phyloP scores from a whole-genome alignment of 2,888 invertebrate species.

The Sarcophaga subvicina region DNA sequence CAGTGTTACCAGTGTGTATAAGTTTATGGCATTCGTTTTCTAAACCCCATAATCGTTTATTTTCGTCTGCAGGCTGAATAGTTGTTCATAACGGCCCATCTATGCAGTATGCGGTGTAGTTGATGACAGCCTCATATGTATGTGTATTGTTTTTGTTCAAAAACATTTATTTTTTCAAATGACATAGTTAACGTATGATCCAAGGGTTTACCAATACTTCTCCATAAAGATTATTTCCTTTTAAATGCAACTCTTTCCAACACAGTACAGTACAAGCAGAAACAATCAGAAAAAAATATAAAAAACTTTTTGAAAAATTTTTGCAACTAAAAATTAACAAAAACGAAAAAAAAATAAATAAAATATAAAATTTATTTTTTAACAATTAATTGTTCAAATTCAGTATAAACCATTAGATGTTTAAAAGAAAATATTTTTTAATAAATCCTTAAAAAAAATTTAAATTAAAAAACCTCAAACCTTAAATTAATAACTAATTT shows the following conservation, averaged over 20 bases:
- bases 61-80: too few relatives aligned
- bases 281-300: not conserved
- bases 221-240: too few relatives aligned
- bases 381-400: slow-evolving; percentile 23
- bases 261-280: slow-evolving; percentile 17
- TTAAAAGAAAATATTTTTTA: slow-evolving; percentile 40
- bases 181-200: too few relatives aligned
- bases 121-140: too few relatives aligned
- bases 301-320: not conserved
- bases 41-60: too few relatives aligned
- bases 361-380: slow-evolving; percentile 2
- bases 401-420: slow-evolving; percentile 31
- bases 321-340: slow-evolving; percentile 31
- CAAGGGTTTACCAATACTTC: too few relatives aligned
- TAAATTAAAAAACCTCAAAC: not conserved
- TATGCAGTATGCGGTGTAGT: too few relatives aligned
- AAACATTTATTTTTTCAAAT: too few relatives aligned
- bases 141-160: too few relatives aligned
- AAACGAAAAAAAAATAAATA: slow-evolving; percentile 28
- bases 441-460: slow-evolving; percentile 36
- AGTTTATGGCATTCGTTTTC: too few relatives aligned
- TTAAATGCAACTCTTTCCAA: not conserved
- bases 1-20: too few relatives aligned
- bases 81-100: too few relatives aligned
- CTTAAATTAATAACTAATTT: slow-evolving; percentile 43